phyloP scores from a whole-genome alignment of 2,797 vertebrate species.

The Pseudochromis fuscus region DNA sequence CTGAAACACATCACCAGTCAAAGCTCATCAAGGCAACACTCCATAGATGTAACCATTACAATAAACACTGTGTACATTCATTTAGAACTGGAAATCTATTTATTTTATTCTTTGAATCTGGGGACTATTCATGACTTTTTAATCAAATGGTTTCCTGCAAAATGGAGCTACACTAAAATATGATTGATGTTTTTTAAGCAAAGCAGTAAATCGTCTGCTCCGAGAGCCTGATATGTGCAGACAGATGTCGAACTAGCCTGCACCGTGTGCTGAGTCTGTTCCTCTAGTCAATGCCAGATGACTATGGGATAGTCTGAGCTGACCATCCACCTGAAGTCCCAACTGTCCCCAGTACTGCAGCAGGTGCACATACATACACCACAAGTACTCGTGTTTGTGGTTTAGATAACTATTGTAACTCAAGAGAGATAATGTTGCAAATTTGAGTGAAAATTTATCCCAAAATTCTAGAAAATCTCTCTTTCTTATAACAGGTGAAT shows the following conservation, averaged over 20 bases:
- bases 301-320: not conserved
- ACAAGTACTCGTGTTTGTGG: not conserved
- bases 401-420: not conserved
- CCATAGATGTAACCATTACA: too few species aligned
- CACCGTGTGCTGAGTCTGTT: not conserved
- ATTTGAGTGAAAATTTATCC: too few species aligned
- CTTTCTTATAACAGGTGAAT: too few species aligned
- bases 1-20: too few species aligned
- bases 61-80: too few species aligned
- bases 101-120: too few species aligned
- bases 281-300: not conserved
- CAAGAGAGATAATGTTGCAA: too few species aligned
- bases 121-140: too few species aligned
- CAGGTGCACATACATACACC: not conserved
- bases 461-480: too few species aligned
- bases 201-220: not conserved
- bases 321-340: not conserved
- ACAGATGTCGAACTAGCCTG: not conserved
- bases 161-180: not conserved
- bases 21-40: too few species aligned
- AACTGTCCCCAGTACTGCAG: not conserved
- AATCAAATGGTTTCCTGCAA: not conserved
- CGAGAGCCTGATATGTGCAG: not conserved
- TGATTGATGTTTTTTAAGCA: not conserved
- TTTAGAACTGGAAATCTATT: too few species aligned